Evolutionary conservation across 37 sponge, comb jelly and placozoan genomes (phyloP).

Genomic region (Cliona cf. orientalis): DNA sequence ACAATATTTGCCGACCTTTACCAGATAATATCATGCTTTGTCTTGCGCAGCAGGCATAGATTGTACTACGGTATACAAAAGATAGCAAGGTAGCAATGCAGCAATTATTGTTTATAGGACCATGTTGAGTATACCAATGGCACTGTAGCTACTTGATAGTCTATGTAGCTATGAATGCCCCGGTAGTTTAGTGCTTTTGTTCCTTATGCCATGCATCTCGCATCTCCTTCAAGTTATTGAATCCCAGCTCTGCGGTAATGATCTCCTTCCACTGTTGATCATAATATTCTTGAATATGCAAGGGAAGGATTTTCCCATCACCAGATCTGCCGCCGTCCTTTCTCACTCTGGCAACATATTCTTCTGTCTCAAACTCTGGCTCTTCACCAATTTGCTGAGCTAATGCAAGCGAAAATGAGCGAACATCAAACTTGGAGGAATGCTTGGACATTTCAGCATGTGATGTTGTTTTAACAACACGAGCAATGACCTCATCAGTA

Average conservation of each 20-base stretch:
- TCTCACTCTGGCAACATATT: background rate
- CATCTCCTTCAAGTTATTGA: background rate
- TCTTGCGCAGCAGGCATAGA: no score
- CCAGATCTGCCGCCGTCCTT: slow-evolving; percentile 19
- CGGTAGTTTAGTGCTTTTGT: no score
- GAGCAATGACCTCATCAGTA: slow-evolving; percentile 1
- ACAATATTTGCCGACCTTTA: no score
- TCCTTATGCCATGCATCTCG: background rate
- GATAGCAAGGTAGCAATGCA: no score
- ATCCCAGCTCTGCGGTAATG: no score
- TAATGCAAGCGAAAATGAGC: no score
- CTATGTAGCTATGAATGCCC: no score
- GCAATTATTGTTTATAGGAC: no score
- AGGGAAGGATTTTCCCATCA: slow-evolving; percentile 14
- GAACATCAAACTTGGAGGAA: slow-evolving; percentile 3
- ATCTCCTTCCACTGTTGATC: background rate
- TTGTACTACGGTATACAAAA: no score
- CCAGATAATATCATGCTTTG: no score
- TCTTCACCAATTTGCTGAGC: background rate
- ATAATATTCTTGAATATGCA: background rate
- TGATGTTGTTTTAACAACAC: slow-evolving; percentile 15
- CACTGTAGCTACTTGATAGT: no score
- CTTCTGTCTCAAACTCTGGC: background rate
- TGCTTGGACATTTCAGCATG: slow-evolving; percentile 24
- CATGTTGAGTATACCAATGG: no score